A percentile compares a stretch with the other conserved stretches of the same genome.
Evolutionary conservation across 2,113 vertebrate genomes (phyloP).

Genomic region (cat (Felis catus)): DNA sequence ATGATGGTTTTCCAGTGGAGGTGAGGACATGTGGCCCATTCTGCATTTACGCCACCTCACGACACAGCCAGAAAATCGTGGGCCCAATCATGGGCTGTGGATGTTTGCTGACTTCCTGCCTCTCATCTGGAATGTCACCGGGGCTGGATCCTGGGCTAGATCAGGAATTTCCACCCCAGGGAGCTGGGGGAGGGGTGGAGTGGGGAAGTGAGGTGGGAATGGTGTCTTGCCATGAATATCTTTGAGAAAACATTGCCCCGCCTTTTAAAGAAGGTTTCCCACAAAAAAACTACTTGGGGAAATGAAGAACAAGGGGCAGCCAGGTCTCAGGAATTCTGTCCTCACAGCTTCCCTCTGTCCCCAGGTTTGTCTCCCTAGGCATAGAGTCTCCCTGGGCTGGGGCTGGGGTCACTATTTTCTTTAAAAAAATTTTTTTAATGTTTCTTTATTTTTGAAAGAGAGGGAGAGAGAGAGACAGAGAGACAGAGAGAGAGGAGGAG

Average conservation of each 20-base stretch:
- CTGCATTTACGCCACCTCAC: not conserved
- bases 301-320: not conserved
- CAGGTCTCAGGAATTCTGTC: not conserved
- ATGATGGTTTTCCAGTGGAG: not conserved
- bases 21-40: not conserved
- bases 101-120: not conserved
- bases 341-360: not conserved
- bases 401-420: not conserved
- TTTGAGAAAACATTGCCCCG: not conserved
- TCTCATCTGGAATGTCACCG: not conserved
- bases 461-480: too few species aligned
- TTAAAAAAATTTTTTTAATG: not conserved
- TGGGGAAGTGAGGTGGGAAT: not conserved
- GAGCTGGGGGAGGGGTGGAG: not conserved
- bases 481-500: too few species aligned
- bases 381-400: not conserved
- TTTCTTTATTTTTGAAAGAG: too few species aligned
- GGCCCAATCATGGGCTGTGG: not conserved
- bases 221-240: not conserved
- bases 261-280: not conserved
- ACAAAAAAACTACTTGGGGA: not conserved
- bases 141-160: not conserved
- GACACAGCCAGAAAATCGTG: accelerated
- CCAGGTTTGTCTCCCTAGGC: not conserved
- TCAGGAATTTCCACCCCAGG: not conserved